These are phyloP conservation scores for Cephalopachus bancanus DNA, from an alignment of 2,797 vertebrate genomes.

Conservation along the genomic window DNA sequence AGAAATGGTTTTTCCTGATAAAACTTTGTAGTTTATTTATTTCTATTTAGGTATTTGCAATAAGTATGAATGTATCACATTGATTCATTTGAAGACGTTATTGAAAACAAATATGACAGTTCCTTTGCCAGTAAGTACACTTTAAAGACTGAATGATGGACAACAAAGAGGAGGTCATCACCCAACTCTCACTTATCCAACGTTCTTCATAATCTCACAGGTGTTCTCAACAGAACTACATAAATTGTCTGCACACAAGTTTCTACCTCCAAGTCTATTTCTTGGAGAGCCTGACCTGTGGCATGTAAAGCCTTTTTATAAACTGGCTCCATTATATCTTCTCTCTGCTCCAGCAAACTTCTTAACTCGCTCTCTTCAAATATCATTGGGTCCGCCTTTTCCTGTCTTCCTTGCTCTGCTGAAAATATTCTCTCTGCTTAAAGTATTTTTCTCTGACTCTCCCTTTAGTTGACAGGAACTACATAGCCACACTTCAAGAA, in stretches of 20 bases:
- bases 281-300: not conserved
- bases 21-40: conserved; percentile 19
- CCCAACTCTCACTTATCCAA: not conserved
- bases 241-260: not conserved
- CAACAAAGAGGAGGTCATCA: not conserved
- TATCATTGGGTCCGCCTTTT: not conserved
- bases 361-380: not conserved
- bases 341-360: not conserved
- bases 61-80: not conserved
- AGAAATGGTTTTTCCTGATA: conserved; percentile 37
- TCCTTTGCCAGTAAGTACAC: not conserved
- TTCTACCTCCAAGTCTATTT: not conserved
- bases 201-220: not conserved
- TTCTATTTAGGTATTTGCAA: not conserved
- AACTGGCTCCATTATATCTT: not conserved
- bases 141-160: not conserved
- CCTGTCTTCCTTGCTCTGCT: not conserved
- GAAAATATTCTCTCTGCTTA: not conserved
- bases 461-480: not conserved
- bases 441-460: not conserved
- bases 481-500: not conserved
- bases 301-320: not conserved
- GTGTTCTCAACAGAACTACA: not conserved
- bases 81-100: conserved; percentile 11
- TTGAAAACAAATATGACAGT: not conserved